A percentile compares a stretch with the other conserved stretches of the same genome.
Evolutionary conservation across 2,113 vertebrate genomes (phyloP).

Genomic region (Willisornis vidua): DNA sequence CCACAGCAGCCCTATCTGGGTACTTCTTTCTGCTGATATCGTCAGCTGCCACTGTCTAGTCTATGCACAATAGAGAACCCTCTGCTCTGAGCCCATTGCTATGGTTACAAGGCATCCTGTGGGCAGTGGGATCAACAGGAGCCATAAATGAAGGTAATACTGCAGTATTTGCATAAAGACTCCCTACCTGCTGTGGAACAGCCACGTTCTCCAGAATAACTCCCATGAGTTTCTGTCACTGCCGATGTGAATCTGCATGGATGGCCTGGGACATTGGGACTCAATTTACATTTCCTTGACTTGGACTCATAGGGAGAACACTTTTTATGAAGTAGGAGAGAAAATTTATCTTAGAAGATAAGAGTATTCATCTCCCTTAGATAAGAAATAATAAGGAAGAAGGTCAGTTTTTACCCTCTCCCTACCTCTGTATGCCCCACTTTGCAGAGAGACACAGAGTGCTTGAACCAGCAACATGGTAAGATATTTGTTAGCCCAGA

Average conservation of each 20-base stretch:
- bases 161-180: conserved; percentile 36
- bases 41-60: conserved; percentile 32
- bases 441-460: background rate
- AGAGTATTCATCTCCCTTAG: background rate
- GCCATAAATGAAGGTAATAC: conserved; percentile 23
- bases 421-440: background rate
- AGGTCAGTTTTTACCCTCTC: background rate
- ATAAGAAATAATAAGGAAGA: background rate
- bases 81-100: conserved; percentile 39
- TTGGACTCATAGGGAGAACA: background rate
- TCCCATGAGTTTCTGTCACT: background rate
- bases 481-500: conserved; percentile 21
- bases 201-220: background rate
- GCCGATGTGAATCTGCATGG: background rate
- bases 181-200: conserved; percentile 21
- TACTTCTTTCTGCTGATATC: conserved; percentile 1
- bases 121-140: conserved; percentile 46
- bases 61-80: background rate
- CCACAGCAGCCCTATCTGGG: background rate
- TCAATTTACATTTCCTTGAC: background rate
- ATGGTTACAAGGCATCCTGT: conserved; percentile 42
- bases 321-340: background rate
- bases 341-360: conserved; percentile 12
- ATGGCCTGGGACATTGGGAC: background rate
- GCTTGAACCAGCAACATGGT: background rate